Conservation (phyloP, 2,113 vertebrate genomes). For the Equus przewalskii region DNA sequence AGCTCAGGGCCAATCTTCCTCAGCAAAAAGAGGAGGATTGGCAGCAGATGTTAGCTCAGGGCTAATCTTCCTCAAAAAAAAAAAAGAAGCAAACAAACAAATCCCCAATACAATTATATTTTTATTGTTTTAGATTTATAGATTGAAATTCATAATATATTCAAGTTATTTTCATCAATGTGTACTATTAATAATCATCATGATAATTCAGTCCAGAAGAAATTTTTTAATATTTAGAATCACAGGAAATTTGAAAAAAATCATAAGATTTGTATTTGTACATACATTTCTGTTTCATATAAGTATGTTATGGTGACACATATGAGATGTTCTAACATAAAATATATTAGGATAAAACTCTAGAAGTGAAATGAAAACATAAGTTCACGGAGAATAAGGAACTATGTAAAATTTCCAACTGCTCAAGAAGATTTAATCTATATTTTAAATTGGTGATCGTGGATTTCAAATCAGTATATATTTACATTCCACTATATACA, state of each 20-base stretch:
- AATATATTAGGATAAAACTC: neutral
- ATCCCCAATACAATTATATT: neutral
- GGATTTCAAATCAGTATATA: neutral
- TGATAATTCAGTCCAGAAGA: neutral
- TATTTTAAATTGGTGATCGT: constrained; percentile 19
- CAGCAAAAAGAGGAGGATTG: too few species aligned
- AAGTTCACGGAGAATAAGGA: neutral
- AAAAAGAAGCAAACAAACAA: neutral
- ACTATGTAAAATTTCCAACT: neutral
- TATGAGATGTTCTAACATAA: neutral
- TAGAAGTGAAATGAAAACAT: neutral
- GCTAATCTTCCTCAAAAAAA: too few species aligned
- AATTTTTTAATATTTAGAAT: neutral
- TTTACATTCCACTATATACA: neutral
- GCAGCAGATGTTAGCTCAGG: too few species aligned
- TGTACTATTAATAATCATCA: neutral
- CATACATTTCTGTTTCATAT: neutral
- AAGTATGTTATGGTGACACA: neutral
- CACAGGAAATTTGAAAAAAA: neutral
- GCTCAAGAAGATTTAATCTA: neutral
- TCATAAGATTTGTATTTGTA: neutral
- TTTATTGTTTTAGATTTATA: constrained; percentile 51
- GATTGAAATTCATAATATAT: neutral
- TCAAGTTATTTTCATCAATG: neutral
- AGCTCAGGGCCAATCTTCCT: too few species aligned